Evolutionary conservation across 1,140 invertebrate species (phyloP).

Genomic region (Atopsyche davidsoni): DNA sequence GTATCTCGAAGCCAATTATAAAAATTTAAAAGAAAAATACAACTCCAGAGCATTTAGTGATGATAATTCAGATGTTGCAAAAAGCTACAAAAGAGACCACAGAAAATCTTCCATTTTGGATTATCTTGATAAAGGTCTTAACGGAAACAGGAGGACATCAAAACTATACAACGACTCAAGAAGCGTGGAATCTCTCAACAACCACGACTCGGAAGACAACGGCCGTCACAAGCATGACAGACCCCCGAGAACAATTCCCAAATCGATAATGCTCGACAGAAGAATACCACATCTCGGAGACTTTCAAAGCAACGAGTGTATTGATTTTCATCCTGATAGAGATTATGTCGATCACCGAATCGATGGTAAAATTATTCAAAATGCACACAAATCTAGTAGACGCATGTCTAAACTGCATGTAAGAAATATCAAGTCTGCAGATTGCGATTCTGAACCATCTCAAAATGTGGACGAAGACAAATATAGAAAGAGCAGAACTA

Average conservation of each 20-base stretch:
- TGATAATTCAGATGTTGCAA: conserved; percentile 28
- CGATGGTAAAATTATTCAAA: conserved; percentile 46
- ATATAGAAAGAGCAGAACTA: conserved; percentile 25
- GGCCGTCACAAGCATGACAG: not conserved
- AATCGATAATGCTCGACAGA: conserved; percentile 13
- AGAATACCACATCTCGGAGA: conserved; percentile 10
- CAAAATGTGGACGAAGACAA: conserved; percentile 43
- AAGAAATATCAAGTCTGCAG: conserved; percentile 58
- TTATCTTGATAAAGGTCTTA: conserved; percentile 19
- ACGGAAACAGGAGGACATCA: conserved; percentile 6
- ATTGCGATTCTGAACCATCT: conserved; percentile 58
- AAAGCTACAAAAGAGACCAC: conserved; percentile 23
- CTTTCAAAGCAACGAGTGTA: conserved; percentile 33
- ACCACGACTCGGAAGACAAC: conserved; percentile 20
- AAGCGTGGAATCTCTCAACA: conserved; percentile 44
- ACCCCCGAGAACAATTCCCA: conserved; percentile 7
- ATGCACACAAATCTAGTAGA: conserved; percentile 46
- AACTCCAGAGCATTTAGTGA: conserved; percentile 23
- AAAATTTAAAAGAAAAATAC: conserved; percentile 20
- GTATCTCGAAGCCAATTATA: conserved; percentile 35
- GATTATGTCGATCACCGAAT: conserved; percentile 43
- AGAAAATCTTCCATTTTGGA: conserved; percentile 23
- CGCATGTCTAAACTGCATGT: conserved; percentile 45
- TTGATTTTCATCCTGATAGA: conserved; percentile 38
- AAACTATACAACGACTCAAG: conserved; percentile 34